phyloP scores from a whole-genome alignment of 2,888 invertebrate genomes.

The Oscheius sp. region DNA sequence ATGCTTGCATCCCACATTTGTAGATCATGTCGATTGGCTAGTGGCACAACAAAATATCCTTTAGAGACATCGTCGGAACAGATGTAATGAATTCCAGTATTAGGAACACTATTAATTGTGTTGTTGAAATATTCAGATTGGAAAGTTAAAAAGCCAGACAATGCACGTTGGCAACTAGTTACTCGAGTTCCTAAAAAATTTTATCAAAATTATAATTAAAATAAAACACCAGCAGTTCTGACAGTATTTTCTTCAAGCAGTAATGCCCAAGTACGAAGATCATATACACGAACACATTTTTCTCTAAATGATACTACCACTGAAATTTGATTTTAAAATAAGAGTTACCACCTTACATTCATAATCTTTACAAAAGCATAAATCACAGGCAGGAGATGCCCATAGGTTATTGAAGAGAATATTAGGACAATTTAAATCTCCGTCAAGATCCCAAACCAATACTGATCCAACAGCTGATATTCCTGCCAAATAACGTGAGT shows the following conservation, averaged over 20 bases:
- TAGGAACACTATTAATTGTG: slow-evolving; percentile 15
- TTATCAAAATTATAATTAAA: background rate
- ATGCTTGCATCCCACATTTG: slow-evolving; percentile 45
- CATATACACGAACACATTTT: slow-evolving; percentile 40
- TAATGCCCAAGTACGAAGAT: slow-evolving; percentile 37
- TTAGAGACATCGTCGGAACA: slow-evolving; percentile 31
- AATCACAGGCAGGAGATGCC: slow-evolving; percentile 45
- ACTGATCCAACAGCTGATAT: slow-evolving; percentile 41
- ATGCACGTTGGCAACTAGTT: slow-evolving; percentile 32
- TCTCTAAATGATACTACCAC: slow-evolving; percentile 49
- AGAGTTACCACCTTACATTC: slow-evolving; percentile 31
- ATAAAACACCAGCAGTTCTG: slow-evolving; percentile 42
- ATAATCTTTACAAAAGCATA: slow-evolving; percentile 38
- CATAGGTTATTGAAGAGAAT: slow-evolving; percentile 33
- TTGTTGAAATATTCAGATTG: slow-evolving; percentile 42
- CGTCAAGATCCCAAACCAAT: slow-evolving; percentile 42
- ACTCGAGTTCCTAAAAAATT: slow-evolving; percentile 35
- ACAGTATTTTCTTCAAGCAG: slow-evolving; percentile 42
- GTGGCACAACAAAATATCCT: slow-evolving; percentile 40
- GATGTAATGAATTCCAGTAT: slow-evolving; percentile 40
- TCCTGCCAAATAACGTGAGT: slow-evolving; percentile 38
- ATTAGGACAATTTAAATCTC: slow-evolving; percentile 28
- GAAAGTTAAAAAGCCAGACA: slow-evolving; percentile 45
- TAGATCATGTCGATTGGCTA: slow-evolving; percentile 44
- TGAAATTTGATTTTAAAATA: slow-evolving; percentile 22